Conservation (phyloP, 1,140 invertebrate genomes). For the Aphelinus atriplicis region DNA sequence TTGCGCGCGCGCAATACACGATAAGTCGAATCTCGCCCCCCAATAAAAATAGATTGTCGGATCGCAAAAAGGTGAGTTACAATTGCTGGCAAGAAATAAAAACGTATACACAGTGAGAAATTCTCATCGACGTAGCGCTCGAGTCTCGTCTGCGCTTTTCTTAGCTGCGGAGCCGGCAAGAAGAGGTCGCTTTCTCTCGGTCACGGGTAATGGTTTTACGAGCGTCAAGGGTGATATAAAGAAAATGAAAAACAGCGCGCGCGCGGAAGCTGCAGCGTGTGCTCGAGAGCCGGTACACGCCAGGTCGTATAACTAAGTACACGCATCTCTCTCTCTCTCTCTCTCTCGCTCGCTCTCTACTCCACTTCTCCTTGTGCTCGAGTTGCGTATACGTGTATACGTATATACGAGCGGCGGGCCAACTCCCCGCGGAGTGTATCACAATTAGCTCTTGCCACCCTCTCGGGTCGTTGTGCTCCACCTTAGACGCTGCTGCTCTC, state of each 20-base stretch:
- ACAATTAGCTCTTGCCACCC: conserved; percentile 59
- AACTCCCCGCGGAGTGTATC: conserved; percentile 60
- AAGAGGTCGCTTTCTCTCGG: conserved; percentile 66
- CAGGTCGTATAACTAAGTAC: conserved; percentile 60
- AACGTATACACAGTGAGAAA: too few species aligned
- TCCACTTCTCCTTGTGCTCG: conserved; percentile 57
- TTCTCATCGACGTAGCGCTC: conserved; percentile 6
- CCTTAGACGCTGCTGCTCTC: conserved; percentile 34
- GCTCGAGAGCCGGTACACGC: conserved; percentile 55
- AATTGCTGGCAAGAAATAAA: too few species aligned
- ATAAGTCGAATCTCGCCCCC: too few species aligned
- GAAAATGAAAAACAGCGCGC: conserved; percentile 82
- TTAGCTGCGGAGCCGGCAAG: too few species aligned
- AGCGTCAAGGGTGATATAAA: conserved; percentile 84
- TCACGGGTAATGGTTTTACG: conserved; percentile 86
- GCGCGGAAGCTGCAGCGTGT: too few species aligned
- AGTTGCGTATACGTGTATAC: conserved; percentile 41
- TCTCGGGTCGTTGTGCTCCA: conserved; percentile 24
- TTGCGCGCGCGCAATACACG: too few species aligned
- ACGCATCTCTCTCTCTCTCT: conserved; percentile 44
- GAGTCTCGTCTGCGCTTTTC: conserved; percentile 44
- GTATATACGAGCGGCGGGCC: conserved; percentile 32
- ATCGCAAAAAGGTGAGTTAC: too few species aligned
- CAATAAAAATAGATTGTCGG: too few species aligned
- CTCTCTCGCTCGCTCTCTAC: conserved; percentile 18